A percentile compares a stretch with the other conserved stretches of the same genome.
phyloP scores from a whole-genome alignment of 1,140 invertebrate species.

The Solen grandis region DNA sequence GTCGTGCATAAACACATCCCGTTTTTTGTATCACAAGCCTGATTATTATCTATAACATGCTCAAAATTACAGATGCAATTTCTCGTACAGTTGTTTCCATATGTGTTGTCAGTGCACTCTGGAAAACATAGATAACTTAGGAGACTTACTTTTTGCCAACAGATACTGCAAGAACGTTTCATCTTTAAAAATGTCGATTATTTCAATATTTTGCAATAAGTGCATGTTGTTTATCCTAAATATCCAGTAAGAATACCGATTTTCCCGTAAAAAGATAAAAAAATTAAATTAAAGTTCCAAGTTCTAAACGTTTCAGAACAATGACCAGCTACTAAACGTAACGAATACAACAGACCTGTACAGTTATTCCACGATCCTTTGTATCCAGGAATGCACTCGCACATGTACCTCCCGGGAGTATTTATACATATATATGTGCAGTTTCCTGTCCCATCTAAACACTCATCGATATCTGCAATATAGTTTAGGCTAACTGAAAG shows the following conservation, averaged over 20 bases:
- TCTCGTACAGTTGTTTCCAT: conserved; percentile 23
- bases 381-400: not conserved
- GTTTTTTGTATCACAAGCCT: not conserved
- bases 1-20: not conserved
- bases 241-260: not conserved
- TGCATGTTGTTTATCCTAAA: not conserved
- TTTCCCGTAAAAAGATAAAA: not conserved
- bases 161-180: not conserved
- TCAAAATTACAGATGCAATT: not conserved
- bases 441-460: not conserved
- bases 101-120: conserved; percentile 4
- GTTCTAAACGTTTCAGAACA: too few relatives aligned
- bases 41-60: not conserved
- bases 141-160: not conserved
- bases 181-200: too few relatives aligned
- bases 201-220: too few relatives aligned
- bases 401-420: not conserved
- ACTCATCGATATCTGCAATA: conserved; percentile 15
- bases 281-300: too few relatives aligned
- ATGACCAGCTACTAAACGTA: not conserved
- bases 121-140: not conserved
- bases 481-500: not conserved
- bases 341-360: not conserved
- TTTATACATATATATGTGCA: conserved; percentile 10
- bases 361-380: not conserved